Evolutionary conservation across 2,797 vertebrate genomes (phyloP), one percentile per base, ranked within the genome.

Genomic region (Brachyalestes nurse): DNA sequence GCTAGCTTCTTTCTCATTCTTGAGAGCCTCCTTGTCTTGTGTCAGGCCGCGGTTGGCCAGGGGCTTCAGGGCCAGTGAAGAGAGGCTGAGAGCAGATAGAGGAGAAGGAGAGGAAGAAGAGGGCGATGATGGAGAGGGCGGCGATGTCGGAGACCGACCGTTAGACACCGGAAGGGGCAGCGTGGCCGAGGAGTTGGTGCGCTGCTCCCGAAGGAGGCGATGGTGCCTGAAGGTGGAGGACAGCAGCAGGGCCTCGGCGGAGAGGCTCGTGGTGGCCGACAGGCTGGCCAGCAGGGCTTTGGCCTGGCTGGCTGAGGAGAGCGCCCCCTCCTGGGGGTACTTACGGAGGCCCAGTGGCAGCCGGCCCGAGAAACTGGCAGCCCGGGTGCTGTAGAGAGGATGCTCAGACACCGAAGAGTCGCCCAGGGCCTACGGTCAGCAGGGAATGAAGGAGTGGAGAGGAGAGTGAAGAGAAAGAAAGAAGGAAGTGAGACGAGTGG

Each of bases 181-280:
- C n/a, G 91, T 92, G 75, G 90, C 86, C 72, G 91, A 76, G 12
- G 60, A 71, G 66, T 80, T 80, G 42, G 78, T 79, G 78, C 85
- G 90, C 86, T 93, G 92, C 87, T 94, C 91, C 3, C 87, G 86
- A 16, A 94, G 91, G 42, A 91, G 92, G 70, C 91, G 92, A 78
- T 92, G 93, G 9, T 93, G 91, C 45, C 87, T 89, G 16, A 95
- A 84, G 76, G 93, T 89, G 78, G 93, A 93, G 77, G 93, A 94
- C 77, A 95, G 92, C 51, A 95, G 93, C 81, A 94, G 88, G 72
- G 93, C 93, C 88, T 95, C 94, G 0, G 93, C 86, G 3, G 87
- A 92, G 72, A 95, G 86, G 77, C 91, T 90, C 21, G 66, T 90
- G 45, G 42, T 91, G 42, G 92, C 88, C 0, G 93, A 91, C 77